Evolutionary conservation across 2,797 vertebrate species (phyloP), one percentile per base, ranked within the genome.

Genomic region (Octomys mimax): DNA sequence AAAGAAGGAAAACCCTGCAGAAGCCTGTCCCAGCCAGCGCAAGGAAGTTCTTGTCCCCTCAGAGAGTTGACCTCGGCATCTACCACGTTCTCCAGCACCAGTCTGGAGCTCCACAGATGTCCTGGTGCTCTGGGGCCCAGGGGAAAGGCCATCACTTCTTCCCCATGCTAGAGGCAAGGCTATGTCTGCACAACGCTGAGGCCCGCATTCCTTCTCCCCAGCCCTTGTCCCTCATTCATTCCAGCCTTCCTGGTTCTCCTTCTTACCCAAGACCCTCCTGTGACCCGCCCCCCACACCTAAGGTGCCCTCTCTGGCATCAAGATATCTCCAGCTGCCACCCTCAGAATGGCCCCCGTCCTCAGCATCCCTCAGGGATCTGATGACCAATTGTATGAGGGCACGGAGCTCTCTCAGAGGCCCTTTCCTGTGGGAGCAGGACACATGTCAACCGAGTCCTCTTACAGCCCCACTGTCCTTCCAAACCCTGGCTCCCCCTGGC

Each of bases 181-280:
- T 86, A n/a, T 1, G 0, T 24, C 39, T 68, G 19, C 31, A 19
- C 0, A 49, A 68, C 0, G 6, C 70, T 0, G n/a, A 78, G 42
- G 52, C 22, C 59, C 0, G 0, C 3, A 62, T 4, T 31, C 52
- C 52, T 59, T 71, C 28, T 18, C 49, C n/a, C 52, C 28, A 24
- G 19, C 21, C 18, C 70, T 61, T 9, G 1, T 1, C 19, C 46
- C 33, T 54, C 71, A 19, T 12, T 54, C 71, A 8, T 26, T 39
- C 57, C 81, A 75, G 4, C 46, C 83, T 82, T 80, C 42, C 92
- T 46, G 64, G 54, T 24, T 14, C 22, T 21, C 71, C 79, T 79
- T 31, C 16, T 52, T 22, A 39, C 13, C 46, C 26, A 77, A 89
- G 80, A 54, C 71, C 33, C 26, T 78, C 31, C 2, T 1, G 5